phyloP scores from a whole-genome alignment of 2,888 invertebrate species.

The Platycheirus rosarum region DNA sequence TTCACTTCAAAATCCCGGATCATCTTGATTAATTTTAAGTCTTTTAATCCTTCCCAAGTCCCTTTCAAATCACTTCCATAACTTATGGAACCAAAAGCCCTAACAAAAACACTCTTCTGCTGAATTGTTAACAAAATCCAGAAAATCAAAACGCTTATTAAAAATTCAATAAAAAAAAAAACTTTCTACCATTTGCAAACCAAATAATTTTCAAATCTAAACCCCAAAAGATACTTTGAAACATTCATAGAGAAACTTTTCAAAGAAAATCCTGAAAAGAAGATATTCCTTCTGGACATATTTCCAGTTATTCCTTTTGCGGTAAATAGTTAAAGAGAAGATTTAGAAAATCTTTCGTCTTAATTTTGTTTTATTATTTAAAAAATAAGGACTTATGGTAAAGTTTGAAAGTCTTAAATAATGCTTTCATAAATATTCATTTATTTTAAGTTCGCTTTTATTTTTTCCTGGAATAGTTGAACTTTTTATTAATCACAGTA shows the following conservation, averaged over 20 bases:
- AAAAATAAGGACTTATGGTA: background rate
- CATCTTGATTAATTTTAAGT: too few relatives aligned
- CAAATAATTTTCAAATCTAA: constrained; percentile 23
- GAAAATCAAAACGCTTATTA: background rate
- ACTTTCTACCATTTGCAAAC: constrained; percentile 6
- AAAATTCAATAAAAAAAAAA: constrained; percentile 2
- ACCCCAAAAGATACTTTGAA: constrained; percentile 29
- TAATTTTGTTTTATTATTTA: constrained; percentile 9
- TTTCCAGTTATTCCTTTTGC: constrained; percentile 18
- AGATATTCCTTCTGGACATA: constrained; percentile 14
- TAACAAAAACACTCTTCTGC: constrained; percentile 9
- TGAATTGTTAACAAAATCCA: background rate
- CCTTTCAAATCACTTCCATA: constrained; percentile 18
- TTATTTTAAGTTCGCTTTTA: constrained; percentile 8
- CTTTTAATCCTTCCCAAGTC: too few relatives aligned
- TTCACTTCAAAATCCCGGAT: too few relatives aligned
- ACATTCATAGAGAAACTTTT: constrained; percentile 35
- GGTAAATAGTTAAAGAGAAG: constrained; percentile 18
- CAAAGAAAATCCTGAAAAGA: constrained; percentile 4
- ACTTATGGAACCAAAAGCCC: constrained; percentile 5
- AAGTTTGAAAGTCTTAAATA: constrained; percentile 10
- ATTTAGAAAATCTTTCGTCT: constrained; percentile 10
- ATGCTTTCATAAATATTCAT: constrained; percentile 55
- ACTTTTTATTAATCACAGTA: constrained; percentile 41
- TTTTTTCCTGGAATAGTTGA: background rate